Conservation (phyloP, 1,140 invertebrate species). For the Zophobas atratus region DNA sequence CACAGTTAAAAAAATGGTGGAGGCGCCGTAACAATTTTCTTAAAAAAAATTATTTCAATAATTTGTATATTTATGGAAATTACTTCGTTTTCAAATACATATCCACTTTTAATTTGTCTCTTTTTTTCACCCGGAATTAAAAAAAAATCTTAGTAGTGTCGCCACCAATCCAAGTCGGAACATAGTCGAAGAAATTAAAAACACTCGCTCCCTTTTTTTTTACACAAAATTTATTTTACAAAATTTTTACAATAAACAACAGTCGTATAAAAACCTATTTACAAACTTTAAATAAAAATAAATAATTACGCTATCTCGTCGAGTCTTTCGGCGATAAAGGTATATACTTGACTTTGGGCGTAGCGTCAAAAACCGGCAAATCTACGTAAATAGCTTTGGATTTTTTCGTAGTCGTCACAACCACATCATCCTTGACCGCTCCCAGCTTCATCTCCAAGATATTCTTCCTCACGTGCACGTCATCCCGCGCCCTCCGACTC, state of each 20-base stretch:
- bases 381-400: constrained; percentile 62
- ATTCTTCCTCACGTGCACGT: constrained; percentile 40
- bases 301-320: constrained; percentile 39
- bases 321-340: constrained; percentile 55
- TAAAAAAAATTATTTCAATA: no score
- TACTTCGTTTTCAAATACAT: no score
- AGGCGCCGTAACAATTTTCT: no score
- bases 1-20: no score
- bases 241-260: constrained; percentile 42
- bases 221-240: constrained; percentile 37
- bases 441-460: constrained; percentile 42
- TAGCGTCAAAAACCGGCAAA: constrained; percentile 64
- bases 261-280: constrained; percentile 47
- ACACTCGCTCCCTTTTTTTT: neutral
- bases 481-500: constrained; percentile 51
- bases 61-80: no score
- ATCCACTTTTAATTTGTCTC: no score
- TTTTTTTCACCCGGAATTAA: no score
- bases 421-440: constrained; percentile 39
- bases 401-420: constrained; percentile 43
- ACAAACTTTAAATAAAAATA: constrained; percentile 47
- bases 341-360: constrained; percentile 63
- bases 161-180: no score
- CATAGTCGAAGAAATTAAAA: neutral
- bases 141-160: no score